phyloP scores from a whole-genome alignment of 53 echinoderm and acorn worm genomes.

The Holothuria scabra region DNA sequence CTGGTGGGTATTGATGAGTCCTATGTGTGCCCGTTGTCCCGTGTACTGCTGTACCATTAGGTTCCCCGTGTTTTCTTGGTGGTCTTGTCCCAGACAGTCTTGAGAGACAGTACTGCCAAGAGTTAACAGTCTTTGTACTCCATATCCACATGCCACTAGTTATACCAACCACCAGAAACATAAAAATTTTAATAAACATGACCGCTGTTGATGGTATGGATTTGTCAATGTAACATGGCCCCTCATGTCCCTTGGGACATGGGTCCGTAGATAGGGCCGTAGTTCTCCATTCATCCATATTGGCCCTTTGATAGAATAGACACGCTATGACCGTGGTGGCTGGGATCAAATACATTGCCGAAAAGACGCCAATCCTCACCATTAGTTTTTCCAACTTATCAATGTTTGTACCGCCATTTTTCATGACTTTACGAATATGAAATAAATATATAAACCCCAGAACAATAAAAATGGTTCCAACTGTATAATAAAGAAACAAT shows the following conservation, averaged over 20 bases:
- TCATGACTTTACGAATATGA: slow-evolving; percentile 97
- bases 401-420: slow-evolving; percentile 94
- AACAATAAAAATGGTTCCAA: slow-evolving; percentile 91
- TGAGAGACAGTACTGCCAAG: slow-evolving; percentile 83
- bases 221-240: slow-evolving; percentile 62
- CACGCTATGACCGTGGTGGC: slow-evolving; percentile 95
- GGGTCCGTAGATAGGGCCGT: slow-evolving; percentile 64
- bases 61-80: slow-evolving; percentile 21
- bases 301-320: slow-evolving; percentile 89
- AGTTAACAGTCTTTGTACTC: slow-evolving; percentile 96
- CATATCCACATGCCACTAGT: slow-evolving; percentile 99
- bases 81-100: slow-evolving; percentile 51
- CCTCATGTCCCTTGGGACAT: slow-evolving; percentile 54
- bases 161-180: slow-evolving; percentile 94
- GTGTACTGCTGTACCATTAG: slow-evolving; percentile 13
- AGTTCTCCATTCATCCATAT: slow-evolving; percentile 75
- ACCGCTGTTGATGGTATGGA: slow-evolving; percentile 93
- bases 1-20: not conserved
- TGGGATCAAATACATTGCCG: slow-evolving; percentile 93
- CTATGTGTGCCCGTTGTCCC: not conserved
- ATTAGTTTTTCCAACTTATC: slow-evolving; percentile 95
- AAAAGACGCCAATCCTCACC: slow-evolving; percentile 97
- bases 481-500: slow-evolving; percentile 84
- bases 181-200: slow-evolving; percentile 85
- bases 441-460: slow-evolving; percentile 94